Base-by-base conservation (phyloP, 1,140 invertebrate genomes). In the Ceratitis capitata region DNA sequence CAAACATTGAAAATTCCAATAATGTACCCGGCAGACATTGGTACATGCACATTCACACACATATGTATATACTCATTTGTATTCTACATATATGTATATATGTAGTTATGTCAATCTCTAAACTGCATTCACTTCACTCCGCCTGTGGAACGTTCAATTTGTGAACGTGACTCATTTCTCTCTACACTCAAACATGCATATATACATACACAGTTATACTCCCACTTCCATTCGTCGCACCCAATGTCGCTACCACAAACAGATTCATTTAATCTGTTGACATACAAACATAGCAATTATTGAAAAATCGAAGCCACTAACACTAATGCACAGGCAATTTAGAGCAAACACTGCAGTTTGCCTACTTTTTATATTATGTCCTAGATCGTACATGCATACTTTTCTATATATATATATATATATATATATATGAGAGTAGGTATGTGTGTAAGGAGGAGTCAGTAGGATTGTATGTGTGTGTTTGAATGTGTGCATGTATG, bases 221-320 rank as follows among this genome's bases (percentile, higher is more conserved):
- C n/a, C 26, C 12, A 61, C 56, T 64, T 4, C 51, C 19, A 56
- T 9, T n/a, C 51, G 3, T 4, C 6, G n/a, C 49, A 26, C 26
- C 9, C 56, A n/a, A n/a, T n/a, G n/a, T 58, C 23, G 6, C 32
- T 5, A 19, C 39, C 64, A 45, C 19, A n/a, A n/a, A n/a, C n/a
- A 61, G 3, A 74, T 35, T 74, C 64, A 78, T 78, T 78, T 78
- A 45, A 78, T 78, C 69, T 39, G 12, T 78, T 78, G 69, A 39
- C 69, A 78, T 45, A 45, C 61, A 45, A 78, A 78, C 39, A 78
- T 78, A 45, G 39, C 69, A 78, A 78, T 78, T 78, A 78, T 39
- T 78, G 69, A 78, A 78, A 78, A 45, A 78, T 78, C 69, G 69
- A 78, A 47, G 39, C 35, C 7, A 2, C 19, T 45, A 16, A 23